Percentiles rank a stretch among this genome's conserved stretches.
Conservation (phyloP, 1,140 invertebrate genomes). For the Sycophila sp. region DNA sequence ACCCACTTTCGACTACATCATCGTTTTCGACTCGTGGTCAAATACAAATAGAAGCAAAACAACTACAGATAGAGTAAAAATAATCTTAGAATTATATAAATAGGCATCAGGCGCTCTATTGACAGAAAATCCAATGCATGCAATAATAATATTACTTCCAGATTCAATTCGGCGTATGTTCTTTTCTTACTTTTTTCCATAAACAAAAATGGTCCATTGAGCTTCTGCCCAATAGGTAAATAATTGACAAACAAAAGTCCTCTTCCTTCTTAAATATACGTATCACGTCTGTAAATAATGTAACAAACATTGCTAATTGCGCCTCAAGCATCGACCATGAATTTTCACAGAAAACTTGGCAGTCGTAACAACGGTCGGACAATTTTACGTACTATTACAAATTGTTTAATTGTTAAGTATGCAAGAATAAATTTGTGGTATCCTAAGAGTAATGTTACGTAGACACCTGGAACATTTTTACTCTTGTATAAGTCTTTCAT, state of each 20-base stretch:
- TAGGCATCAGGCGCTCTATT: too few species aligned
- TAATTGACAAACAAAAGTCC: conserved; percentile 23
- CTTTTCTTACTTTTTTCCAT: too few species aligned
- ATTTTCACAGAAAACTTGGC: conserved; percentile 41
- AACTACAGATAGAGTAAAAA: too few species aligned
- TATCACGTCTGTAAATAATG: conserved; percentile 22
- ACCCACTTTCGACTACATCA: too few species aligned
- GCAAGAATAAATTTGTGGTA: conserved; percentile 15
- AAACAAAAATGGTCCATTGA: too few species aligned
- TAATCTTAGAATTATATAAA: too few species aligned
- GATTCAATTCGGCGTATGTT: too few species aligned
- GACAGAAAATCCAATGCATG: too few species aligned
- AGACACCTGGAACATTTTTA: not conserved
- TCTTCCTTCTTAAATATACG: conserved; percentile 31
- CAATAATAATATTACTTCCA: too few species aligned
- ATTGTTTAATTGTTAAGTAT: conserved; percentile 29
- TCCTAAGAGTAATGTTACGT: conserved; percentile 3
- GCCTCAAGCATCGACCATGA: conserved; percentile 13
- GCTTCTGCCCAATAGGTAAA: too few species aligned
- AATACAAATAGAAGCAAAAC: too few species aligned
- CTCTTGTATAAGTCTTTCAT: conserved; percentile 9
- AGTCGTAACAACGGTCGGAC: conserved; percentile 40
- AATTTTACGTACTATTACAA: conserved; percentile 34
- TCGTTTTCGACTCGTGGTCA: too few species aligned
- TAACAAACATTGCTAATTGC: conserved; percentile 33